A percentile compares a stretch with the other conserved stretches of the same genome.
These are phyloP conservation scores for Carcina quercana DNA, from an alignment of 2,888 invertebrate genomes.

Conservation along the genomic window DNA sequence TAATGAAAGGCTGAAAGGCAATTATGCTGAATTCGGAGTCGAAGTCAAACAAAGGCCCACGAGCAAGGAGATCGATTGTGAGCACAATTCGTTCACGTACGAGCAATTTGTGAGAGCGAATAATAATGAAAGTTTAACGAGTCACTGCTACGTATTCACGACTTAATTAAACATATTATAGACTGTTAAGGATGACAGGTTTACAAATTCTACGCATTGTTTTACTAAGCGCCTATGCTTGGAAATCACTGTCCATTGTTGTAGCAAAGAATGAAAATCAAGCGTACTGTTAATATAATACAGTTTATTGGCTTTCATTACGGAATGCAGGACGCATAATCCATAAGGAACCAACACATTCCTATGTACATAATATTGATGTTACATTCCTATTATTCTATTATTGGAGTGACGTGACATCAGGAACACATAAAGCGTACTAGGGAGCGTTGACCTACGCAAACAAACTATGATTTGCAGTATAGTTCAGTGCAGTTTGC, in stretches of 20 bases:
- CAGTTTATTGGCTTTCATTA: constrained; percentile 26
- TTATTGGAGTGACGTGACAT: constrained; percentile 70
- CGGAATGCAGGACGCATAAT: constrained; percentile 37
- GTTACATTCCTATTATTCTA: constrained; percentile 65
- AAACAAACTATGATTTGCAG: constrained; percentile 71
- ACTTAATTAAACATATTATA: constrained; percentile 64
- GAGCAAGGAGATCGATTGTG: constrained; percentile 62
- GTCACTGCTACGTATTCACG: constrained; percentile 42
- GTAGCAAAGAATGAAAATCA: constrained; percentile 23
- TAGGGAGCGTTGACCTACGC: constrained; percentile 65
- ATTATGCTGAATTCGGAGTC: constrained; percentile 71
- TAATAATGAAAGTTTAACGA: constrained; percentile 71
- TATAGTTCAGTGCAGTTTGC: constrained; percentile 64
- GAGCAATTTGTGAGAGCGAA: constrained; percentile 59
- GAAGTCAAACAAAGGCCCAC: constrained; percentile 70
- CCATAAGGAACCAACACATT: constrained; percentile 45
- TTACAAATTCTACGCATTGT: constrained; percentile 30
- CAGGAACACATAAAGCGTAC: constrained; percentile 69
- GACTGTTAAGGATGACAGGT: constrained; percentile 38
- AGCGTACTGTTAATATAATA: constrained; percentile 28
- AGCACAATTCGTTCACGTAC: constrained; percentile 68
- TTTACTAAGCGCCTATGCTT: constrained; percentile 34
- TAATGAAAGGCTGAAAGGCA: constrained; percentile 73
- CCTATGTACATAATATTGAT: constrained; percentile 52
- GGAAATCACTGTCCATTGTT: constrained; percentile 35